phyloP scores from a whole-genome alignment of 2,888 invertebrate genomes.

The Gnatocerus cornutus region DNA sequence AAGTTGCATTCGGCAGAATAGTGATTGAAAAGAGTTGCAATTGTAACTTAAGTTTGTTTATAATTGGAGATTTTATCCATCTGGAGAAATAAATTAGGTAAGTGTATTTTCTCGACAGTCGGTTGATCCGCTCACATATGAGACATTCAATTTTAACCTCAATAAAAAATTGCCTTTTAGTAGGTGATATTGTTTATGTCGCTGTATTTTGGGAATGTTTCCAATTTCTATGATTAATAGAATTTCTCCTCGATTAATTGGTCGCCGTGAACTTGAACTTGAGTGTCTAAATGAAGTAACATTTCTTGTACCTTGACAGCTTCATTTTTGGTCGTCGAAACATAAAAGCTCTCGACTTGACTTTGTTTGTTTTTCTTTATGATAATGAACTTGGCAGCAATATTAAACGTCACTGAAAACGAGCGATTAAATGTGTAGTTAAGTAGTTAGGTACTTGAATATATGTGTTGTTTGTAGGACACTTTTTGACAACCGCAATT shows the following conservation, averaged over 20 bases:
- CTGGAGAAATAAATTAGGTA: conserved; percentile 2
- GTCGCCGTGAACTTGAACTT: no score
- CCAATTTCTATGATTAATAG: no score
- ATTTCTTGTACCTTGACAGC: no score
- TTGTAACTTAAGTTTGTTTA: not conserved
- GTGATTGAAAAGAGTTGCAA: no score
- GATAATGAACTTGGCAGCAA: not conserved
- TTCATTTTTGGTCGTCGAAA: no score
- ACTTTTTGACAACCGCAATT: conserved; percentile 50
- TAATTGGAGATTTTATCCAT: conserved; percentile 4
- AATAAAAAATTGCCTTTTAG: conserved; percentile 10
- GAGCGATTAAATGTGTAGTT: not conserved
- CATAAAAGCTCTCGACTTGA: not conserved
- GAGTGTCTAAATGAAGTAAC: no score
- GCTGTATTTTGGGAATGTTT: not conserved
- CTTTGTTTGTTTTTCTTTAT: not conserved
- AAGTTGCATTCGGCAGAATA: no score
- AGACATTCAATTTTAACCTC: conserved; percentile 10
- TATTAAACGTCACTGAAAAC: not conserved
- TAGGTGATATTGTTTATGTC: not conserved
- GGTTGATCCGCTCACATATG: conserved; percentile 4
- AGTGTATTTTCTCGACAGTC: conserved; percentile 2
- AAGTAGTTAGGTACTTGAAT: conserved; percentile 4
- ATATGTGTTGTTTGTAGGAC: conserved; percentile 39
- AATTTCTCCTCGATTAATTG: no score